Conservation (phyloP, 2,888 invertebrate genomes). For the Pardosa pseudoannulata region DNA sequence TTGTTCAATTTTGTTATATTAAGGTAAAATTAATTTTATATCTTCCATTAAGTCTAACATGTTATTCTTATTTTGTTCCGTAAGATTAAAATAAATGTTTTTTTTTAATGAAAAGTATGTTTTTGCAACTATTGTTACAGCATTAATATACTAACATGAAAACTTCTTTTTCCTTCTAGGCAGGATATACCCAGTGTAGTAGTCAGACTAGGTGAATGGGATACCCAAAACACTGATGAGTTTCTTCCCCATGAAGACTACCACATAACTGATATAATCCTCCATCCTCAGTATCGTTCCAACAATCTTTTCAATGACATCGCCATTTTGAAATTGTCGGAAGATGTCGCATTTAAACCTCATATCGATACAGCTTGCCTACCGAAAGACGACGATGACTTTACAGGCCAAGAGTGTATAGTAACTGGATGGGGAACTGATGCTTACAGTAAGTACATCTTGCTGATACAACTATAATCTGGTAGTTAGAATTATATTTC, state of each 20-base stretch:
- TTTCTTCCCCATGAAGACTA: constrained; percentile 94
- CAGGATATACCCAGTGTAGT: constrained; percentile 27
- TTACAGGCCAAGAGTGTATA: constrained; percentile 91
- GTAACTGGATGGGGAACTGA: constrained; percentile 99
- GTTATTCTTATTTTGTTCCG: not conserved
- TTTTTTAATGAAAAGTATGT: too few relatives aligned
- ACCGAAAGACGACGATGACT: constrained; percentile 89
- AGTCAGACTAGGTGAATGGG: constrained; percentile 91
- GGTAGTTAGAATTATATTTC: too few relatives aligned
- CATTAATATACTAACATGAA: too few relatives aligned
- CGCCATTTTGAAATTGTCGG: constrained; percentile 90
- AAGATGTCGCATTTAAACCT: constrained; percentile 85
- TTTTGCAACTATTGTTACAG: too few relatives aligned
- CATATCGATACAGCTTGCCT: constrained; percentile 94
- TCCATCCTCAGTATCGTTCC: constrained; percentile 95
- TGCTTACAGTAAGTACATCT: constrained; percentile 84
- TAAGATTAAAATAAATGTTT: too few relatives aligned
- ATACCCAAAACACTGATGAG: constrained; percentile 95
- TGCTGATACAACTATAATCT: too few relatives aligned
- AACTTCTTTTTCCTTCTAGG: constrained; percentile 21
- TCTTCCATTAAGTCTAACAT: too few relatives aligned
- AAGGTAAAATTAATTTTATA: too few relatives aligned
- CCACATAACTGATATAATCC: constrained; percentile 87
- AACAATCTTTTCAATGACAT: constrained; percentile 96
- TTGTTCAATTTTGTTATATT: too few relatives aligned